Evolutionary conservation across 1,140 invertebrate species (phyloP), one percentile per base, ranked within the genome.

Genomic region (roundworm (Caenorhabditis elegans)): DNA sequence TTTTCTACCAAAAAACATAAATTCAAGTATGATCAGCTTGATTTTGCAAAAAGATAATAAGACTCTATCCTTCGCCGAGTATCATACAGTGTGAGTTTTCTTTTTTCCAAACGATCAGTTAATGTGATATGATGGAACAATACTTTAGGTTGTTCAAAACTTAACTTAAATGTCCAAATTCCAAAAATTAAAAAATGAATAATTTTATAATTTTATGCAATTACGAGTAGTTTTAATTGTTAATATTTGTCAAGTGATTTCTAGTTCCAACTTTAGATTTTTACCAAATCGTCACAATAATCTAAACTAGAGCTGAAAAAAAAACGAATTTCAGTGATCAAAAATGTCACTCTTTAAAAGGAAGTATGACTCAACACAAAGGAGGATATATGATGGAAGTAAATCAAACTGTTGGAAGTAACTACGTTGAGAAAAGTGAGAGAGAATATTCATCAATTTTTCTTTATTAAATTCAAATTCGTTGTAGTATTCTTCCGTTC

Each of bases 1-100:
- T 78, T 82, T 78, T 43, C 55, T 82, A 3, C 81, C 81, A 15
- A 31, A 53, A 15, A 65, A 78, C 31, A 51, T 82, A n/a, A 65
- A 49, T 36, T 82, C 81, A 17, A 82, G 79, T 26, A 34, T 82
- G 24, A 79, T 82, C 36, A 48, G 76, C 10, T 39, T 82, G 17
- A 75, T 24, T 3, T 39, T 70, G 5, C 31, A 78, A 11, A 26
- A 46, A n/a, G 43, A 47, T 36, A 34, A 65, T 19, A 36, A 6
- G 17, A 34, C 55, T 3, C 48, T 82, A 15, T 60, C 47, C n/a
- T 46, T 82, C 31, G 36, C 76, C 1, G 81, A 82, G 39, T 82
- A 82, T 39, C 81, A 82, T 43, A 60, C 81, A 3, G 76, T 82
- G 76, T 78, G 24, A 53, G 48, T 34, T 36, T 43, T 53, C 26